phyloP scores from a whole-genome alignment of 2,888 invertebrate genomes.

The Alsophila aescularia region DNA sequence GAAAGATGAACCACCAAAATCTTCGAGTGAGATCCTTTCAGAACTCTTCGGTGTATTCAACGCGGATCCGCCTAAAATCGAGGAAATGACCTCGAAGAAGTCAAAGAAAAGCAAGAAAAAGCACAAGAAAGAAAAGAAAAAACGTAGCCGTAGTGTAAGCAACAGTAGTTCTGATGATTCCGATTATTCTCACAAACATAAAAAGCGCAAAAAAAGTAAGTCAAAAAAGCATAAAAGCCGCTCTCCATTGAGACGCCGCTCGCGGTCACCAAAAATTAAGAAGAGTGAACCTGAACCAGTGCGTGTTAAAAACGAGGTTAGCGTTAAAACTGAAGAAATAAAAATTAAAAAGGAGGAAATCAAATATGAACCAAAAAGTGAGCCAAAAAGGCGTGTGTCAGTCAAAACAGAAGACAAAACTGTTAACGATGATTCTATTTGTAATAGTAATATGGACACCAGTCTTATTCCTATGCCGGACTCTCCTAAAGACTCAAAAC shows the following conservation, averaged over 20 bases:
- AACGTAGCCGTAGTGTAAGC: conserved; percentile 73
- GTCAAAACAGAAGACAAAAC: conserved; percentile 53
- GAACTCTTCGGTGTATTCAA: conserved; percentile 92
- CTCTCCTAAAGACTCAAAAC: conserved; percentile 58
- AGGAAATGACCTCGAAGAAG: conserved; percentile 66
- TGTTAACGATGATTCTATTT: conserved; percentile 39
- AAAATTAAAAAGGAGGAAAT: conserved; percentile 22
- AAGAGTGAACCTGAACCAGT: conserved; percentile 51
- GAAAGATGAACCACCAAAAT: conserved; percentile 82
- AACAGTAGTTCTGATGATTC: conserved; percentile 68
- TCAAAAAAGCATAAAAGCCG: conserved; percentile 62
- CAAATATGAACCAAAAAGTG: conserved; percentile 47
- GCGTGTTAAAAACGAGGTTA: conserved; percentile 46
- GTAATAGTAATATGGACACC: conserved; percentile 46
- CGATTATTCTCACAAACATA: conserved; percentile 82
- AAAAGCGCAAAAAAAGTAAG: conserved; percentile 85
- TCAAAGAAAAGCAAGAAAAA: conserved; percentile 85
- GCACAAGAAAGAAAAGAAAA: conserved; percentile 85
- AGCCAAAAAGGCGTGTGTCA: conserved; percentile 41
- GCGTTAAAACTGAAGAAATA: too few species aligned
- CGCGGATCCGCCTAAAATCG: conserved; percentile 87
- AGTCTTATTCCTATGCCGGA: conserved; percentile 73
- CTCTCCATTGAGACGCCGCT: conserved; percentile 35
- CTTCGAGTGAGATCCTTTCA: conserved; percentile 91
- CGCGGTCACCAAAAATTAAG: conserved; percentile 60